Evolutionary conservation across 2,797 vertebrate genomes (phyloP), one percentile per base, ranked within the genome.

Genomic region (Brachyrhaphis roseni): DNA sequence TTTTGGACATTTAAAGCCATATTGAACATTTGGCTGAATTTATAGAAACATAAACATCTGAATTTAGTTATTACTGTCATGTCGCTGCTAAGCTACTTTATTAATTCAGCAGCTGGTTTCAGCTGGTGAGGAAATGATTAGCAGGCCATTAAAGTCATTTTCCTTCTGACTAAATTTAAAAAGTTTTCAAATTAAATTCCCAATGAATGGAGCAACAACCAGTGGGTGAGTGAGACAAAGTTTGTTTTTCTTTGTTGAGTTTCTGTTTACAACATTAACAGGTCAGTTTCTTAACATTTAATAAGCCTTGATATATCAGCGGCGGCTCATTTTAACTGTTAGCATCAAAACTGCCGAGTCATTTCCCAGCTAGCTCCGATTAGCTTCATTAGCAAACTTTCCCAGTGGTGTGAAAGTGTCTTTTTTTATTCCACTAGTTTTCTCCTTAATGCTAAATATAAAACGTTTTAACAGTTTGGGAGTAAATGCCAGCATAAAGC

Each of bases 321-420:
- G 8, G 39, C 18, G 34, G 16, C 34, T 55, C 34, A 4, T 36
- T 26, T 26, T 41, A 1, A 36, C 18, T 20, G 59, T 41, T 43
- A 2, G 36, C n/a, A 5, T 71, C 39, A 70, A 28, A 81, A 64
- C 43, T 77, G 41, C 49, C 8, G 23, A 82, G 41, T 59, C 26
- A 49, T 41, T 68, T 18, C 16, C 16, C 28, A 45, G 64, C 41
- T 77, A 71, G 31, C 49, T 74, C 55, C 31, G 59, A 8, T 36
- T 62, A 75, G 45, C 36, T 3, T 64, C 64, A 43, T 53, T 57
- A 18, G 39, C 28, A 41, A 16, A 8, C 28, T 49, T 53, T 23
- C 20, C 18, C 34, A 4, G 1, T 2, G 26, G 18, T 23, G 10
- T 66, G 3, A 43, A 68, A 68, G 6, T 12, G 20, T 12, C 31